Percentiles rank a stretch among this genome's conserved stretches.
Conservation (phyloP, 2,113 vertebrate species). For the Gobius niger region DNA sequence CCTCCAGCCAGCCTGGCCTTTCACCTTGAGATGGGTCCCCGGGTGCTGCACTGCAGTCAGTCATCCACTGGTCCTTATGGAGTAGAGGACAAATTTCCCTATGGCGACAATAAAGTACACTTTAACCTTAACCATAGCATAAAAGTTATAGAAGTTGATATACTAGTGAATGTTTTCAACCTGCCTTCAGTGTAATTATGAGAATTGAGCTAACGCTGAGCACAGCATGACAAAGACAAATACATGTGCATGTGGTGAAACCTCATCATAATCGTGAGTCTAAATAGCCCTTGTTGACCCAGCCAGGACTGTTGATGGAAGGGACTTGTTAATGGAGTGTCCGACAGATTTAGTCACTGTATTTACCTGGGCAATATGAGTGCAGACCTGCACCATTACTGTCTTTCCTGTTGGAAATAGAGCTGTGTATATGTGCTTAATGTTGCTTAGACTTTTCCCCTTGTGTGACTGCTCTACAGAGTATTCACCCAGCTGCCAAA, state of each 20-base stretch:
- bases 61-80: too few relatives aligned
- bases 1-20: too few relatives aligned
- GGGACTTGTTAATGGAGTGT: slow-evolving; percentile 19
- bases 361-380: slow-evolving; percentile 49
- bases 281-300: slow-evolving; percentile 40
- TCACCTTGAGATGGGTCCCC: too few relatives aligned
- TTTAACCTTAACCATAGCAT: too few relatives aligned
- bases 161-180: too few relatives aligned
- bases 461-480: slow-evolving; percentile 36
- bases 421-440: slow-evolving; percentile 24
- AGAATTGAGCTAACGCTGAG: too few relatives aligned
- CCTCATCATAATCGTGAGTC: slow-evolving; percentile 18
- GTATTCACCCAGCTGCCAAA: slow-evolving; percentile 22
- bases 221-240: background rate
- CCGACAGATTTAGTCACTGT: slow-evolving; percentile 33
- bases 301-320: slow-evolving; percentile 34
- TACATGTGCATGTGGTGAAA: background rate
- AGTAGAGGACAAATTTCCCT: too few relatives aligned
- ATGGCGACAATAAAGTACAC: too few relatives aligned
- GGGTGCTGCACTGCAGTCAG: too few relatives aligned
- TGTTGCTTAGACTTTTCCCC: slow-evolving; percentile 36
- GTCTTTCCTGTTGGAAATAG: slow-evolving; percentile 44
- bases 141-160: too few relatives aligned
- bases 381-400: slow-evolving; percentile 42
- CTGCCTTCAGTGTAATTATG: too few relatives aligned